Percentiles rank a stretch among this genome's conserved stretches.
Conservation (phyloP, 1,140 invertebrate species). For the Pogonus chalceus region DNA sequence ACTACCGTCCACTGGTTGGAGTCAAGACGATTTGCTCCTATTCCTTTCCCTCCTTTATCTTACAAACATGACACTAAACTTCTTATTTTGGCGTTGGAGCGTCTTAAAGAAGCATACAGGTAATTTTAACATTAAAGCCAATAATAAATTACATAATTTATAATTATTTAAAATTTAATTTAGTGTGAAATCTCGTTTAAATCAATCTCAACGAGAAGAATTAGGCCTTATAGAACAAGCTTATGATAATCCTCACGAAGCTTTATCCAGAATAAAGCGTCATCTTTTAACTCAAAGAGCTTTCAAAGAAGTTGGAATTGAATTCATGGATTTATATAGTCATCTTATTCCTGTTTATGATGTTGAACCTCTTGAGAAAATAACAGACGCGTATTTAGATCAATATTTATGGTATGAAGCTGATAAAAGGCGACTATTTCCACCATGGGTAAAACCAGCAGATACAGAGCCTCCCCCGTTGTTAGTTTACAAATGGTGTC, state of each 20-base stretch:
- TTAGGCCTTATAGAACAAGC: slow-evolving; percentile 98
- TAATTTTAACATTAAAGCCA: slow-evolving; percentile 20
- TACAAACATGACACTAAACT: slow-evolving; percentile 99
- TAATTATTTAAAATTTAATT: slow-evolving; percentile 16
- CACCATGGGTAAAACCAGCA: slow-evolving; percentile 98
- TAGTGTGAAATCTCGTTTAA: slow-evolving; percentile 95
- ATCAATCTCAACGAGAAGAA: slow-evolving; percentile 98
- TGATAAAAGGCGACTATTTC: slow-evolving; percentile 92
- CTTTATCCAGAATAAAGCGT: slow-evolving; percentile 96
- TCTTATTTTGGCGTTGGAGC: slow-evolving; percentile 90
- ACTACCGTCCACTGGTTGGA: slow-evolving; percentile 99
- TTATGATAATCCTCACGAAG: slow-evolving; percentile 99
- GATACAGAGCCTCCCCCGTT: slow-evolving; percentile 97
- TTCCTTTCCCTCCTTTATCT: slow-evolving; percentile 96
- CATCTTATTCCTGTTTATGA: slow-evolving; percentile 98
- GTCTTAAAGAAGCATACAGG: slow-evolving; percentile 95
- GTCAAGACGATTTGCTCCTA: slow-evolving; percentile 93
- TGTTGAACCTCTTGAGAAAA: slow-evolving; percentile 98
- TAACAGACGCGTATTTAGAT: slow-evolving; percentile 99
- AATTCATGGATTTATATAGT: slow-evolving; percentile 99
- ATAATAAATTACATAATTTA: background rate
- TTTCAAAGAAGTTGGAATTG: slow-evolving; percentile 98
- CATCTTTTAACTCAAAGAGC: slow-evolving; percentile 95
- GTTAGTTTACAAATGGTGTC: slow-evolving; percentile 99
- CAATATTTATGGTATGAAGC: slow-evolving; percentile 99